Conservation (phyloP, 64 coral and sea anemone genomes). For the Hydrozoanthus tunicans region DNA sequence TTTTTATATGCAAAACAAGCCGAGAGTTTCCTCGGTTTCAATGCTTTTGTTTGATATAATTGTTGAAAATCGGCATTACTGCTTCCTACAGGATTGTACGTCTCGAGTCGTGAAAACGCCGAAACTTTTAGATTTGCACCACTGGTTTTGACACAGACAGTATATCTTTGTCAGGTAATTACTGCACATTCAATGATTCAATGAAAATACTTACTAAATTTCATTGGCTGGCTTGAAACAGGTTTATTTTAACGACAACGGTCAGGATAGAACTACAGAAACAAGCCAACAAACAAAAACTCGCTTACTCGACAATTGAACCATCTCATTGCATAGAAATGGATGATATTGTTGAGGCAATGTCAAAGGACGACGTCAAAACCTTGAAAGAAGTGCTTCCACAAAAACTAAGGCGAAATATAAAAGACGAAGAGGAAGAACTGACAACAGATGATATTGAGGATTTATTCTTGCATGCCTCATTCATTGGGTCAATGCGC, state of each 20-base stretch:
- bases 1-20: too few relatives aligned
- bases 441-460: slow-evolving; percentile 36
- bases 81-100: too few relatives aligned
- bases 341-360: slow-evolving; percentile 10
- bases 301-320: too few relatives aligned
- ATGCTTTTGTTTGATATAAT: too few relatives aligned
- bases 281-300: background rate
- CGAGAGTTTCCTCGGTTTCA: too few relatives aligned
- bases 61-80: too few relatives aligned
- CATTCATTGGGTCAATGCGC: slow-evolving; percentile 1
- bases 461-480: slow-evolving; percentile 31
- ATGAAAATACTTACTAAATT: background rate
- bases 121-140: too few relatives aligned
- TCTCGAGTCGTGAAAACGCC: too few relatives aligned
- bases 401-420: background rate
- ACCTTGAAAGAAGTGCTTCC: slow-evolving; percentile 14
- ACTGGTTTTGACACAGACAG: too few relatives aligned
- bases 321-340: background rate
- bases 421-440: background rate
- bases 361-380: slow-evolving; percentile 14
- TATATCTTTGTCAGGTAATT: too few relatives aligned
- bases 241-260: background rate
- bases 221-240: background rate
- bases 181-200: background rate
- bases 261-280: background rate